Base-by-base conservation (phyloP, 2,113 vertebrate genomes). In the Gasterosteus aculeatus region DNA sequence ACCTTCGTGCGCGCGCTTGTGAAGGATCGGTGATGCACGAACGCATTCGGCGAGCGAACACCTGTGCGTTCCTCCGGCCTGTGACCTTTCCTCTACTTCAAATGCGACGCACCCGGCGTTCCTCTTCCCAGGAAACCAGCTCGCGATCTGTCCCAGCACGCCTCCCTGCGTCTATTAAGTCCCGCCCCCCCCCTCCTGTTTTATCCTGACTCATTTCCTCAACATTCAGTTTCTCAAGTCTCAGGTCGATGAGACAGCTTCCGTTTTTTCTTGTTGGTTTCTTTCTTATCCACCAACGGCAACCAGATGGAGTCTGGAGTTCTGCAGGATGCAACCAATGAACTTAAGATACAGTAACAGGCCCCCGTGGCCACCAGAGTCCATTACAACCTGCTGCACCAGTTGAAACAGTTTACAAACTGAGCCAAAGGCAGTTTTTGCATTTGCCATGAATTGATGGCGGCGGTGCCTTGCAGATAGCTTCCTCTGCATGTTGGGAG, bases 61-160 rank as follows among this genome's bases (percentile, higher is more conserved):
- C 22, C 22, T 26, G 22, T 26, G 16, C 53, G 42, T 41, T 33
- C 18, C 54, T 16, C 22, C 35, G 11, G 10, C 39, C 22, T 0
- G 22, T 42, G 57, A 69, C 70, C 77, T 74, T 80, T 80, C 39
- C 57, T 22, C 65, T n/a, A 65, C 59, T 71, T 29, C 1, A 39
- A 38, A 22, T 31, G 53, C 10, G 57, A 10, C n/a, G 49, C 49
- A 33, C 12, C 56, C n/a, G 31, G 22, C 49, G 54, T 72, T 66
- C 18, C 49, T 44, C 3, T 59, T 56, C 5, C 53, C 5, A 35
- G 10, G 14, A 58, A 35, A 35, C 8, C 29, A n/a, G 49, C 66
- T 39, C 7, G 1, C 31, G 1, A 62, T 49, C 47, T 78, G 80
- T 78, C 80, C 49, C 51, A 69, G 69, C 75, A 73, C 51, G 75